Evolutionary conservation across 2,113 vertebrate genomes (phyloP), one percentile per base, ranked within the genome.

Genomic region (Gasterosteus nipponicus): DNA sequence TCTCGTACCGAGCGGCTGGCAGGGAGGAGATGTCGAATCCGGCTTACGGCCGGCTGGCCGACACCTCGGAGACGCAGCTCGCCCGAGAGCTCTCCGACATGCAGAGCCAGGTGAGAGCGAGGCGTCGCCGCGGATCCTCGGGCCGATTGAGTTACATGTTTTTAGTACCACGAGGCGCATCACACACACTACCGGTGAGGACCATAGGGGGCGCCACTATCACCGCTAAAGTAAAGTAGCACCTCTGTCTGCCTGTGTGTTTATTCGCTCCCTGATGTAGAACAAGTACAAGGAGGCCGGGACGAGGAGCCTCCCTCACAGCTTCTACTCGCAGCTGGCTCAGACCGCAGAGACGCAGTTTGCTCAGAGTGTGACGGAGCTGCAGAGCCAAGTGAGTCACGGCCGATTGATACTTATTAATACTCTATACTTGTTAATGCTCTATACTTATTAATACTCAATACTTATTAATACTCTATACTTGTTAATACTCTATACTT

Each of bases 361-460:
- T 57, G 96, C 95, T 1, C 96, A 93, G 90, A 78, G 91, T 60
- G 90, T 96, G 0, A 93, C 94, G 0, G 93, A 96, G 62, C 94
- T 97, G 79, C 97, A 97, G 94, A 98, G 97, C 69, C 85, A 96
- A 95, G 97, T 99, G 90, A 70, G n/a, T n/a, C n/a, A n/a, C n/a
- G n/a, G n/a, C n/a, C n/a, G n/a, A n/a, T n/a, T n/a, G n/a, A n/a
- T 35, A 35, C 33, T 35, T 35, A 2, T 35, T 35, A 5, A 35
- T 35, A 35, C 33, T 26, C 22, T 1, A 33, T 33, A 33, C 33
- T 33, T 33, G 5, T 33, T 33, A 33, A 33, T 5, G 2, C 22
- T 26, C 22, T 1, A 26, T 26, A 26, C 33, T 33, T 33, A 33
- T 33, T 33, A 33, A 33, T 33, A 33, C 5, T 33, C 5, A 33